These are phyloP conservation scores for Helogale parvula DNA, from an alignment of 2,113 vertebrate species.

Conservation along the genomic window DNA sequence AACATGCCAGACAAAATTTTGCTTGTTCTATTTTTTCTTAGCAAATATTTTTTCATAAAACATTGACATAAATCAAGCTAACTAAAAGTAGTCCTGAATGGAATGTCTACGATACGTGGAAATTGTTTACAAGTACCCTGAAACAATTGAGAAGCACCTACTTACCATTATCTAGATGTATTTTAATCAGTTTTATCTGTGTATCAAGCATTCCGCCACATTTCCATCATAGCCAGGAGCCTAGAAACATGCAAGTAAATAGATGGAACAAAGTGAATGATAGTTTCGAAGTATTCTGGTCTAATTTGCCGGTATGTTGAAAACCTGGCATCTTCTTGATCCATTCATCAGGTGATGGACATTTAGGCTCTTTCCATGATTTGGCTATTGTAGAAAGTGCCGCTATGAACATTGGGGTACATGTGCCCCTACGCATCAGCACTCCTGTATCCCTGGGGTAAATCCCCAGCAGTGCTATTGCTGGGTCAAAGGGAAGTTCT, in stretches of 20 bases:
- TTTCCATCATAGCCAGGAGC: neutral
- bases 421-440: no score
- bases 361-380: no score
- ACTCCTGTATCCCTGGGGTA: no score
- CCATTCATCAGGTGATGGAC: no score
- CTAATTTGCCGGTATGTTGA: neutral
- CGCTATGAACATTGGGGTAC: no score
- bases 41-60: neutral
- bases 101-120: neutral
- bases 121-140: neutral
- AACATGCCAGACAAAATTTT: neutral
- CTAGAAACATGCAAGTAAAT: neutral
- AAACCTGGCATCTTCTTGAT: neutral
- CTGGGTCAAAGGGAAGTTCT: no score
- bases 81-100: neutral
- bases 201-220: neutral
- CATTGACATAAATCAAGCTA: neutral
- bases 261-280: neutral
- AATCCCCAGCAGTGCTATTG: no score
- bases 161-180: neutral
- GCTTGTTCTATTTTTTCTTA: neutral
- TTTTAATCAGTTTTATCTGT: neutral
- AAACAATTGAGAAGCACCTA: neutral
- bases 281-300: neutral
- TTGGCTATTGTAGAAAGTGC: no score